Conservation (phyloP, 2,888 invertebrate species). For the Eristalinus aeneus region DNA sequence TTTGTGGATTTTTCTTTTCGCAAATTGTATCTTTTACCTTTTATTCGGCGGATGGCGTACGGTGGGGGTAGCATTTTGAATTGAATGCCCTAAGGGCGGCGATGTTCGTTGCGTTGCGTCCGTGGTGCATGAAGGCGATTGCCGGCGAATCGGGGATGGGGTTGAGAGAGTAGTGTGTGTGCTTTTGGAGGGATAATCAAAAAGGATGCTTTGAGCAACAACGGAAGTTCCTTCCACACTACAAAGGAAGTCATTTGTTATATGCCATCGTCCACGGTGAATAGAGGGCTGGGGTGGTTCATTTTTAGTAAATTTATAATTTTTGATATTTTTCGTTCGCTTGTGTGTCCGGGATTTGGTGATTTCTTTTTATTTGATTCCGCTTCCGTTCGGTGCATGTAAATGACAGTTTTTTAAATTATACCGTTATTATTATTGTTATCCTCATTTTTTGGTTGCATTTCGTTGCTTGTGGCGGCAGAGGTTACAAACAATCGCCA, state of each 20-base stretch:
- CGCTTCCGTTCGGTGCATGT: conserved; percentile 62
- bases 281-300: conserved; percentile 12
- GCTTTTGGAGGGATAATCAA: conserved; percentile 54
- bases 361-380: conserved; percentile 47
- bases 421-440: conserved; percentile 64
- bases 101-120: conserved; percentile 15
- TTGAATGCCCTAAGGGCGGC: conserved; percentile 57
- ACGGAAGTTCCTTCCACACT: conserved; percentile 68
- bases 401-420: conserved; percentile 70
- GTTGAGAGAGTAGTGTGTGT: conserved; percentile 19
- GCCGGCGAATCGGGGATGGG: background rate
- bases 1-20: background rate
- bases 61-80: conserved; percentile 26
- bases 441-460: background rate
- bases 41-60: conserved; percentile 10
- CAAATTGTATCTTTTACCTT: conserved; percentile 31
- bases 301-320: conserved; percentile 62
- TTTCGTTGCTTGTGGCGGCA: conserved; percentile 56
- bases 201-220: conserved; percentile 70
- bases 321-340: conserved; percentile 40
- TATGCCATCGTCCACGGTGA: conserved; percentile 26
- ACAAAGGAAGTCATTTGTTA: conserved; percentile 70
- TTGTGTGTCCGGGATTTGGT: conserved; percentile 5
- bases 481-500: conserved; percentile 33
- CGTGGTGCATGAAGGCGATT: conserved; percentile 41